Evolutionary conservation across 1,140 invertebrate genomes (phyloP), one percentile per base, ranked within the genome.

Genomic region (Oncopodura yosiiana): DNA sequence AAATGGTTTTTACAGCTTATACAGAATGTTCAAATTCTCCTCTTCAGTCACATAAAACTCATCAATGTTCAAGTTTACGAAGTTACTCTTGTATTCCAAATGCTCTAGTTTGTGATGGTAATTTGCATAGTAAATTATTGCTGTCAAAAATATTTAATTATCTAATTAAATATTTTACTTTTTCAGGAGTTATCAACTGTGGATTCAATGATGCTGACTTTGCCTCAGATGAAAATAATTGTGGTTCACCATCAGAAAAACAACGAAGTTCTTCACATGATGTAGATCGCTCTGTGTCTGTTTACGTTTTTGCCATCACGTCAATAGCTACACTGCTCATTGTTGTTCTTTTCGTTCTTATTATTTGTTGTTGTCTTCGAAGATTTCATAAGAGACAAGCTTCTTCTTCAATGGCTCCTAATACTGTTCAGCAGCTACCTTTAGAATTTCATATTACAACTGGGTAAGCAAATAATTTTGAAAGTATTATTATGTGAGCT

Each of bases 301-400:
- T 63, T 21, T 60, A 56, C 19, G 58, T 63, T 11, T 63, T 63
- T 36, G 62, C 54, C 12, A 45, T 63, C 19, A 58, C 58, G 5
- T 44, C 58, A 12, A 16, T 63, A 1, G 49, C 49, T 11, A 63
- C 62, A 8, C 48, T 63, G 19, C 34, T 60, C 26, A 52, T 58
- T 16, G 61, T 63, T 21, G 49, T 56, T 3, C 19, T 63, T 5
- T 45, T 56, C 30, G 41, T 56, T 16, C 37, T 63, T 14, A 41
- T 53, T 8, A 38, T 56, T 29, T 60, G 62, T 45, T 63, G 62
- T 38, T 60, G 58, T 37, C 39, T 60, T 12, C 48, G 56, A 34
- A 60, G 60, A 37, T 60, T 56, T 49, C 5, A 24, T 2, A 39
- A 38, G 23, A 39, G 39, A 26, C 30, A 37, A 18, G 24, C 6